phyloP scores from a whole-genome alignment of 2,888 invertebrate genomes.

The Anthophora plumipes region DNA sequence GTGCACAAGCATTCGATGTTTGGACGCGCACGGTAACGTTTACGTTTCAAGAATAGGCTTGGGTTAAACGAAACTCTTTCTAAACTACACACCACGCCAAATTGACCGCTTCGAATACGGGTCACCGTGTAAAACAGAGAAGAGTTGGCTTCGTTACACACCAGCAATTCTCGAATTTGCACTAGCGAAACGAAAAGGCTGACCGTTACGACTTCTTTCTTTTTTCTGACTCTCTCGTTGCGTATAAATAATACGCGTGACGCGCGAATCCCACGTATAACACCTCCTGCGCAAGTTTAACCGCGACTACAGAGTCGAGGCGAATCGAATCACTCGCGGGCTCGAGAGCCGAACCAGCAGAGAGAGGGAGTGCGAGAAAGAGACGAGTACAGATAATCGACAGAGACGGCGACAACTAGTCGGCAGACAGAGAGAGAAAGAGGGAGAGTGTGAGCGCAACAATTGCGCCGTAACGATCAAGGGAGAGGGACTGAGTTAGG shows the following conservation, averaged over 20 bases:
- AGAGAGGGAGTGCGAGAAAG: conserved; percentile 25
- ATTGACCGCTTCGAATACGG: not conserved
- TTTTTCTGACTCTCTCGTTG: conserved; percentile 8
- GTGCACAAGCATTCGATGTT: not conserved
- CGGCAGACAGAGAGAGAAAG: conserved; percentile 7
- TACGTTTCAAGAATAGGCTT: not conserved
- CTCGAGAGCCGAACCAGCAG: conserved; percentile 39
- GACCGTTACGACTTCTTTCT: conserved; percentile 1
- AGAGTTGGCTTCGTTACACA: not conserved
- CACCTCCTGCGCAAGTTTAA: conserved; percentile 74
- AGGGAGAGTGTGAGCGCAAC: conserved; percentile 16
- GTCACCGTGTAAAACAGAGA: not conserved
- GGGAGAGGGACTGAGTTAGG: conserved; percentile 13
- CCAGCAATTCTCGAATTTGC: too few relatives aligned
- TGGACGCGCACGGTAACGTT: not conserved
- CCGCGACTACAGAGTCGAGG: conserved; percentile 74
- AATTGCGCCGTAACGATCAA: conserved; percentile 17
- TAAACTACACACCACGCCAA: not conserved
- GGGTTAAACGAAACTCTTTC: not conserved
- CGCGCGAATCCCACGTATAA: conserved; percentile 53
- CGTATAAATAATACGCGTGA: conserved; percentile 46
- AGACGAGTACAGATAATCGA: conserved; percentile 7
- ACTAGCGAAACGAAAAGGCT: not conserved
- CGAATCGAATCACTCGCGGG: conserved; percentile 72
- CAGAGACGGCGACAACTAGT: conserved; percentile 19